Percentiles rank a stretch among this genome's conserved stretches.
phyloP scores from a whole-genome alignment of 2,888 invertebrate genomes.

The Microctonus aethiopoides region DNA sequence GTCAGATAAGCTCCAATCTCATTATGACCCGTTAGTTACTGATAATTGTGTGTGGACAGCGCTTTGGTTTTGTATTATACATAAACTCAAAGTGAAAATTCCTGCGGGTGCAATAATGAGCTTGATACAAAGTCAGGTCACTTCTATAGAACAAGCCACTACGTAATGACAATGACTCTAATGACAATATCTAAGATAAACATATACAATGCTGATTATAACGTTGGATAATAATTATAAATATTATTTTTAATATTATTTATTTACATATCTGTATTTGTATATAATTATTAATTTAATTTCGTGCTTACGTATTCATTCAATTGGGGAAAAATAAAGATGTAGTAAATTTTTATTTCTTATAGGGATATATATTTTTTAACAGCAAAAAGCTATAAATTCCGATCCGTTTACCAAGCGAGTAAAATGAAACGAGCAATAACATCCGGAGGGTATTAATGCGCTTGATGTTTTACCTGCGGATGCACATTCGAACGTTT shows the following conservation, averaged over 20 bases:
- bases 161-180: neutral
- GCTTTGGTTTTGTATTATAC: neutral
- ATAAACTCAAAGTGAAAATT: neutral
- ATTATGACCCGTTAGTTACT: slow-evolving; percentile 59
- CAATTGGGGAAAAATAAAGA: neutral
- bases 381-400: slow-evolving; percentile 26
- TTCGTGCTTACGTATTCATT: neutral
- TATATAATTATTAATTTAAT: neutral
- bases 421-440: neutral
- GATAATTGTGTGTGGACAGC: slow-evolving; percentile 1
- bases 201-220: neutral
- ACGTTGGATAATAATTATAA: neutral
- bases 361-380: neutral
- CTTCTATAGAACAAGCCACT: neutral
- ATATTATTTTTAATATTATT: too few species aligned
- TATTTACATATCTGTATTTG: too few species aligned
- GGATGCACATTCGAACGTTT: slow-evolving; percentile 17
- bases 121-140: neutral
- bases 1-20: slow-evolving; percentile 62
- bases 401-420: slow-evolving; percentile 17
- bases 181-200: neutral
- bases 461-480: slow-evolving; percentile 27
- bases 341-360: slow-evolving; percentile 5
- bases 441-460: slow-evolving; percentile 10
- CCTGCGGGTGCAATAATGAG: slow-evolving; percentile 6